Conservation (phyloP, 2,888 invertebrate genomes). For the Dolichopus griseipennis region DNA sequence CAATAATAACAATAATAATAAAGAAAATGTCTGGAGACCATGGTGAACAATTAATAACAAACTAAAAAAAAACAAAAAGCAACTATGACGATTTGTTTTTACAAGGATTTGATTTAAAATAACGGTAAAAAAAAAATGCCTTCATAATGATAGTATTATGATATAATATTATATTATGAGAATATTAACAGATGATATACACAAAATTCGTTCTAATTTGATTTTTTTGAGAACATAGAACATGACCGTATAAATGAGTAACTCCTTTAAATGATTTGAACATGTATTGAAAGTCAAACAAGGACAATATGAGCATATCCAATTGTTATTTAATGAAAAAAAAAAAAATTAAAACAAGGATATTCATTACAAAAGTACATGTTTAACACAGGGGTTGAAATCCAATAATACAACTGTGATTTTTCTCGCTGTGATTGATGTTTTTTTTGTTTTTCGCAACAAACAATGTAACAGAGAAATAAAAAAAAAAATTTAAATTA, state of each 20-base stretch:
- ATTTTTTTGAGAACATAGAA: not conserved
- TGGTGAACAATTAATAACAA: not conserved
- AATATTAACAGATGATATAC: not conserved
- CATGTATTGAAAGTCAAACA: not conserved
- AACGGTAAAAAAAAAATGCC: not conserved
- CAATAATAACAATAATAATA: not conserved
- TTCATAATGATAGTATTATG: not conserved
- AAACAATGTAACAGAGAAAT: too few species aligned
- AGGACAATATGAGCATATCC: not conserved
- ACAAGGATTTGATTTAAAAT: not conserved
- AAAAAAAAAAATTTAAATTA: too few species aligned
- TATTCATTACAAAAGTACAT: not conserved
- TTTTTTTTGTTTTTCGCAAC: not conserved
- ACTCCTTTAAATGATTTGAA: not conserved
- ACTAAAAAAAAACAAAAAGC: not conserved
- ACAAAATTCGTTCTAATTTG: not conserved
- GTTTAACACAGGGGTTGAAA: not conserved
- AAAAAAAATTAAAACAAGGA: not conserved
- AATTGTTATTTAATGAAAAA: not conserved
- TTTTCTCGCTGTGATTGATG: constrained; percentile 1
- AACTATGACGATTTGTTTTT: not conserved
- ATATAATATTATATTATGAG: not conserved
- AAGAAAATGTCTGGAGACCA: constrained; percentile 2
- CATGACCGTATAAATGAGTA: too few species aligned
- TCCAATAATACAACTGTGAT: not conserved